These are phyloP conservation scores for Volucella zonaria DNA, from an alignment of 2,888 invertebrate genomes.

Conservation along the genomic window DNA sequence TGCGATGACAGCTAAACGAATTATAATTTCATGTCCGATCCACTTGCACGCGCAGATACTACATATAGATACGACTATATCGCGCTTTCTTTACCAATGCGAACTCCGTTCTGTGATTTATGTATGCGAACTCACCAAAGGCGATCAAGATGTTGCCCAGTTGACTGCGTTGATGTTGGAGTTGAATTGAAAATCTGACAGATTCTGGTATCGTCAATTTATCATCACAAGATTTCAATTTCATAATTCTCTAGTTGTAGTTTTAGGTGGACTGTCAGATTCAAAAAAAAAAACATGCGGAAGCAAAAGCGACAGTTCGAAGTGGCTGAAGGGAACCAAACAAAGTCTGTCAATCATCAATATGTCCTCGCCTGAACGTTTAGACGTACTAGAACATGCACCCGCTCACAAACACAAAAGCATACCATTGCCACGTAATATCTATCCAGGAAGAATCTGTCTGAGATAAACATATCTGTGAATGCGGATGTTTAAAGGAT, in stretches of 20 bases:
- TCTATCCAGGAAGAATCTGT: too few species aligned
- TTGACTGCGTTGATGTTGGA: conserved; percentile 42
- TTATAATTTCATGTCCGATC: conserved; percentile 61
- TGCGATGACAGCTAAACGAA: conserved; percentile 59
- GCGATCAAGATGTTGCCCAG: conserved; percentile 56
- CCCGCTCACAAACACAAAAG: too few species aligned
- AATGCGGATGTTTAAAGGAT: too few species aligned
- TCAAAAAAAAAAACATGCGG: conserved; percentile 15
- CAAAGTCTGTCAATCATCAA: too few species aligned
- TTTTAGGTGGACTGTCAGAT: conserved; percentile 10
- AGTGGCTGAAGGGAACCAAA: neutral
- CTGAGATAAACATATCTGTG: too few species aligned
- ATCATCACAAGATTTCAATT: conserved; percentile 48
- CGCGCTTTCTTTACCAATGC: conserved; percentile 1
- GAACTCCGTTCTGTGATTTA: conserved; percentile 31
- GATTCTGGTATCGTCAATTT: conserved; percentile 45
- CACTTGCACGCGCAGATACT: conserved; percentile 8
- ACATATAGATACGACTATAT: neutral
- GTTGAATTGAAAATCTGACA: conserved; percentile 64
- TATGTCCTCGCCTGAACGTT: too few species aligned
- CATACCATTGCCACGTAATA: too few species aligned
- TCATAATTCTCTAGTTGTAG: conserved; percentile 20
- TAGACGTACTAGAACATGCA: too few species aligned
- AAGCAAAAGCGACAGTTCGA: conserved; percentile 1
- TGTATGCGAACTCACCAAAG: conserved; percentile 29